Evolutionary conservation across 2,113 vertebrate genomes (phyloP).

Genomic region (Callocephalon fimbriatum): DNA sequence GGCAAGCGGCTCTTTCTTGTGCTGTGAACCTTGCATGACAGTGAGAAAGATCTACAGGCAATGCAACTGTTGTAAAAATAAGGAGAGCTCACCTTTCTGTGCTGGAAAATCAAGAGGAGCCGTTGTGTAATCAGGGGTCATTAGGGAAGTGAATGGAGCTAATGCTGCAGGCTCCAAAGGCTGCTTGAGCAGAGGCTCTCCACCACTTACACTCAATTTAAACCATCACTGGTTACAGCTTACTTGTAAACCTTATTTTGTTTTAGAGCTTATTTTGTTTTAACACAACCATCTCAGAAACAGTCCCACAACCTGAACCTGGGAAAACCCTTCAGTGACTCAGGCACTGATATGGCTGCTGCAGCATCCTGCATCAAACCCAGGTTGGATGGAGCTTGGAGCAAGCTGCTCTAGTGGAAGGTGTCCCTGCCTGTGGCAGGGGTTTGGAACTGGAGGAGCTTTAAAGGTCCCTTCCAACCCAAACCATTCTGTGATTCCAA

Average conservation of each 20-base stretch:
- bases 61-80: not conserved
- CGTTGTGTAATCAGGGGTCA: rapidly evolving
- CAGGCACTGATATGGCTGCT: not conserved
- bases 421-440: no score
- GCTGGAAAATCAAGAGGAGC: not conserved
- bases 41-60: not conserved
- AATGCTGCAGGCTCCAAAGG: not conserved
- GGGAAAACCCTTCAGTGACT: not conserved
- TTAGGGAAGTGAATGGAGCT: not conserved
- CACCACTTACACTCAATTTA: rapidly evolving
- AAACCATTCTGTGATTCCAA: not conserved
- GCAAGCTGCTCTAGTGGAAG: no score
- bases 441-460: not conserved
- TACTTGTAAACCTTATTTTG: not conserved
- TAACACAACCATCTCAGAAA: rapidly evolving
- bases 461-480: not conserved
- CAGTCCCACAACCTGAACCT: not conserved
- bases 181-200: not conserved
- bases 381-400: not conserved
- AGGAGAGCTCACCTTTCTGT: not conserved
- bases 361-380: not conserved
- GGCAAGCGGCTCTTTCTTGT: not conserved
- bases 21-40: not conserved
- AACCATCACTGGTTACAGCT: not conserved
- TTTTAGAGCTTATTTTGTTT: not conserved